These are phyloP conservation scores for Glaucopsyche alexis DNA, from an alignment of 2,888 invertebrate genomes.

Conservation along the genomic window DNA sequence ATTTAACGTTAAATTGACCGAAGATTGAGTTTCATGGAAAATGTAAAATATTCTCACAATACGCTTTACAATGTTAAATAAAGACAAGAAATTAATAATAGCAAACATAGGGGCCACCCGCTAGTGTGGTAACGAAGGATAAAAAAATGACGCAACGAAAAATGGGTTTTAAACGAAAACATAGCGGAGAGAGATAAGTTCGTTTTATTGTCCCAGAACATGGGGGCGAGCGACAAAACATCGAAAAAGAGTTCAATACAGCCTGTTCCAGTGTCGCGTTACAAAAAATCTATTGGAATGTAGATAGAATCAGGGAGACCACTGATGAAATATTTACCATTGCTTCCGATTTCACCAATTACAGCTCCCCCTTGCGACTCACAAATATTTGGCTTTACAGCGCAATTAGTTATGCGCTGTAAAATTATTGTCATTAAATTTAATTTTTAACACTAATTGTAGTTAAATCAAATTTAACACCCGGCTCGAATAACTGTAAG, in stretches of 20 bases:
- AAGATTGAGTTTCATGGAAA: background rate
- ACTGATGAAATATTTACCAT: constrained; percentile 29
- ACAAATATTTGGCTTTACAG: background rate
- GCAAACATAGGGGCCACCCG: constrained; percentile 32
- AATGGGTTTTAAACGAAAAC: constrained; percentile 66
- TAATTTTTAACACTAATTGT: constrained; percentile 17
- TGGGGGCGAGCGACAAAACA: constrained; percentile 60
- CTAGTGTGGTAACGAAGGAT: constrained; percentile 53
- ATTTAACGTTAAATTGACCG: background rate
- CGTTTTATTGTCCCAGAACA: constrained; percentile 63
- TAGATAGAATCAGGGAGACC: constrained; percentile 37
- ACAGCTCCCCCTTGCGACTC: constrained; percentile 1
- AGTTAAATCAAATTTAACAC: constrained; percentile 15
- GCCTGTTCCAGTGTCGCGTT: constrained; percentile 46
- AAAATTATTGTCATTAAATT: constrained; percentile 7
- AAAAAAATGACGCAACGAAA: constrained; percentile 59
- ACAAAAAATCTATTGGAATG: constrained; percentile 41
- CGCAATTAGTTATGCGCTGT: constrained; percentile 7
- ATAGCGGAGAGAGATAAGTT: constrained; percentile 67
- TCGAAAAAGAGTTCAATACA: constrained; percentile 44
- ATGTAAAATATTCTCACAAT: background rate
- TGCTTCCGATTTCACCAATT: constrained; percentile 28
- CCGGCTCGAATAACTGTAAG: constrained; percentile 17
- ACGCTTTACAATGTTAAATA: constrained; percentile 34
- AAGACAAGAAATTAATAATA: constrained; percentile 41